These are phyloP conservation scores for Aspidoscelis tigris DNA, from an alignment of 2,113 vertebrate species.

Conservation along the genomic window DNA sequence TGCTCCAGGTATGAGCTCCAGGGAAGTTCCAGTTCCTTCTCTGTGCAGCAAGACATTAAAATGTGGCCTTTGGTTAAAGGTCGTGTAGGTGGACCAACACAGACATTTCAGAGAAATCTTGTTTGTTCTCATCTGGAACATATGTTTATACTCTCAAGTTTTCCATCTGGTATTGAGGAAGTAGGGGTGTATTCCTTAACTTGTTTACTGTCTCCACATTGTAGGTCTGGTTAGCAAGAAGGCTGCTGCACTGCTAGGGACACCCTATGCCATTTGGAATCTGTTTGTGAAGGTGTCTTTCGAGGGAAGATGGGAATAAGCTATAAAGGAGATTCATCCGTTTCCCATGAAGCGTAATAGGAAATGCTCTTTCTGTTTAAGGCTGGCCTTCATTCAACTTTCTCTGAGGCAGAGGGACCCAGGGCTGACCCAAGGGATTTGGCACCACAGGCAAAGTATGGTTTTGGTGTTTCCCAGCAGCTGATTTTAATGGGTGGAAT, in stretches of 20 bases:
- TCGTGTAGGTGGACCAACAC: too few species aligned
- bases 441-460: too few species aligned
- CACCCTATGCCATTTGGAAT: too few species aligned
- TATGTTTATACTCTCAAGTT: neutral
- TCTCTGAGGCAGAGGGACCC: too few species aligned
- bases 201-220: neutral
- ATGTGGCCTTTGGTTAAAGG: neutral
- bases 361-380: too few species aligned
- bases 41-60: neutral
- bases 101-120: neutral
- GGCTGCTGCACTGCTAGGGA: too few species aligned
- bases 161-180: neutral
- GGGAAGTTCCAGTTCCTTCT: neutral
- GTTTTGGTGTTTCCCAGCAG: too few species aligned
- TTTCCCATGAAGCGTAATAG: too few species aligned
- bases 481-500: too few species aligned
- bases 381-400: too few species aligned
- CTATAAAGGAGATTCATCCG: neutral
- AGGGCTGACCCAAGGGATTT: too few species aligned
- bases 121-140: neutral
- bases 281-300: neutral
- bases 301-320: neutral
- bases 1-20: constrained; percentile 83
- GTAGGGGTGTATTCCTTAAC: neutral
- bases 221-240: neutral